Evolutionary conservation across 1,140 invertebrate species (phyloP), one percentile per base, ranked within the genome.

Genomic region (Spodoptera frugiperda): DNA sequence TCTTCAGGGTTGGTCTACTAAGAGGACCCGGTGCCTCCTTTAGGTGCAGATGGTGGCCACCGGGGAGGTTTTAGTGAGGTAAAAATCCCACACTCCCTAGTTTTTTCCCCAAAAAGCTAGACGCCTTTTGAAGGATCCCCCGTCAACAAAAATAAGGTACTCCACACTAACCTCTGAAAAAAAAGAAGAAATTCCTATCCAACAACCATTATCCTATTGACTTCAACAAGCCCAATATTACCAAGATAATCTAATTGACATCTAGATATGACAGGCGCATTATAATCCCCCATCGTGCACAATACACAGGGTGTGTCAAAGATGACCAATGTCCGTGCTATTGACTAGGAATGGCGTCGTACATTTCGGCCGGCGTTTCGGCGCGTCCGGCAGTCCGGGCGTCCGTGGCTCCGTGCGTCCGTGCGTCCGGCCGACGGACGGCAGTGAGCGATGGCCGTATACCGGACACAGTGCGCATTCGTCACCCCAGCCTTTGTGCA

Each of bases 381-480:
- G 65, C 72, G 71, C 57, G 57, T 48, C 59, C 70, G 46, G 54
- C 54, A 19, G 61, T 30, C 46, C 57, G 59, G 61, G 71, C 21
- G 57, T 33, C 61, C 72, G 51, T 39, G 14, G 48, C 21, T 48
- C 55, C 72, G 53, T 8, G 33, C 57, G 57, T 17, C 61, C 72
- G 51, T 39, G 14, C 54, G 33, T 48, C 55, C 72, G 53, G 46
- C 59, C 48, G 30, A 21, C 73, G 39, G 68, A 59, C 49, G 15
- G 75, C 67, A 25, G 82, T 85, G 86, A 87, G 79, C 81, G 84
- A 87, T 87, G 83, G 75, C 84, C 84, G 81, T 78, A 82, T 80
- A 78, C 82, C 82, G 86, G 82, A 88, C 84, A 81, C 78, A 71
- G 75, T 79, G 78, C 78, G 84, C 81, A 86, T 86, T 87, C 86